phyloP scores from a whole-genome alignment of 1,140 invertebrate genomes.

The Carposina sasakii region DNA sequence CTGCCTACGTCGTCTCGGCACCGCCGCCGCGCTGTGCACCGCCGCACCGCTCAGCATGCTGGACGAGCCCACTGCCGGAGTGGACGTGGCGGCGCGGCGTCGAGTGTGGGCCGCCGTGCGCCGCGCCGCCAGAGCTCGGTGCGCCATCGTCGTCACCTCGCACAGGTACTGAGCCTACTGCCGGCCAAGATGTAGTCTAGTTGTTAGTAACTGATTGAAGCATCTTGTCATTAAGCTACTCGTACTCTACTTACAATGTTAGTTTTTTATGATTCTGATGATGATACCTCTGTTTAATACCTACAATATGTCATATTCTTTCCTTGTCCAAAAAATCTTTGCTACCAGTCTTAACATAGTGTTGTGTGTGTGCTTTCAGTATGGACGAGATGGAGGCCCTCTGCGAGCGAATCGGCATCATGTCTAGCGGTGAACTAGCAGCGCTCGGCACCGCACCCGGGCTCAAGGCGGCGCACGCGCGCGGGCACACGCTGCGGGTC shows the following conservation, averaged over 20 bases:
- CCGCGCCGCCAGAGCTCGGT: slow-evolving; percentile 37
- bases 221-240: background rate
- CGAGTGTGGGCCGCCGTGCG: slow-evolving; percentile 54
- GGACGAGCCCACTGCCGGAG: slow-evolving; percentile 83
- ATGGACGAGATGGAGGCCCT: slow-evolving; percentile 93
- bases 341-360: no score
- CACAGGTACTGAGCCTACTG: slow-evolving; percentile 69
- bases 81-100: slow-evolving; percentile 80
- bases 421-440: slow-evolving; percentile 83
- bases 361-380: no score
- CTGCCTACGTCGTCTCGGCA: slow-evolving; percentile 86
- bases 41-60: slow-evolving; percentile 73
- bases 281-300: no score
- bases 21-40: slow-evolving; percentile 79
- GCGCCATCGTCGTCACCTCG: slow-evolving; percentile 67
- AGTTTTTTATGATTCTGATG: no score
- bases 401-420: slow-evolving; percentile 85
- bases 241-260: background rate
- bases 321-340: no score
- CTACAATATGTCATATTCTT: no score
- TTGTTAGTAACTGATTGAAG: background rate
- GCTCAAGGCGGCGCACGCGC: slow-evolving; percentile 71
- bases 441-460: slow-evolving; percentile 72
- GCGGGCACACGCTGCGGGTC: slow-evolving; percentile 68
- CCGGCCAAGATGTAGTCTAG: background rate